Percentiles rank a stretch among this genome's conserved stretches.
phyloP scores from a whole-genome alignment of 2,797 vertebrate species.

The Lycodopsis pacificus region DNA sequence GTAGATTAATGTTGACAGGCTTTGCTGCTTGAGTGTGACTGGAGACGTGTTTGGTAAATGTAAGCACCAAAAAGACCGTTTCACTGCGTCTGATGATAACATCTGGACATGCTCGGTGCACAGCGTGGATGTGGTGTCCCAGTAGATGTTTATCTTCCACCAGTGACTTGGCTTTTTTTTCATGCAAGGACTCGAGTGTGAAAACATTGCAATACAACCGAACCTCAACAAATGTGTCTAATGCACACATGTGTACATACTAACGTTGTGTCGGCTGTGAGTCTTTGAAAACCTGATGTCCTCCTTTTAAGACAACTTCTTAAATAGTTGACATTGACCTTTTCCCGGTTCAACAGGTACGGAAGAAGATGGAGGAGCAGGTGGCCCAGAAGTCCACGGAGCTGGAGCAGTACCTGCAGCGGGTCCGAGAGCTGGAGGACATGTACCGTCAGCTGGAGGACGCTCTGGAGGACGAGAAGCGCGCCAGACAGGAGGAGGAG shows the following conservation, averaged over 20 bases:
- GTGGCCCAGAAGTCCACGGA: constrained; percentile 96
- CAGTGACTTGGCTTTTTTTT: not conserved
- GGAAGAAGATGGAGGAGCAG: constrained; percentile 95
- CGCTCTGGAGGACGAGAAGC: constrained; percentile 92
- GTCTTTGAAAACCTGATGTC: no score
- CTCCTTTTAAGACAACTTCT: no score
- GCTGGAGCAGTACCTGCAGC: constrained; percentile 94
- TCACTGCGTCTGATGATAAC: constrained; percentile 11
- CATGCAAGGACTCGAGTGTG: not conserved
- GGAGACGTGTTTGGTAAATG: not conserved
- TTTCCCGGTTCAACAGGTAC: constrained; percentile 82
- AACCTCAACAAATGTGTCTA: not conserved
- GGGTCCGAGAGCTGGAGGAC: constrained; percentile 92
- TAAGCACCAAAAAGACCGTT: not conserved
- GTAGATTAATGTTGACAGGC: not conserved
- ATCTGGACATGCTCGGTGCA: not conserved
- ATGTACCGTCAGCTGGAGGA: constrained; percentile 94
- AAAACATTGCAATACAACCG: no score
- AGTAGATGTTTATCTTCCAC: constrained; percentile 1
- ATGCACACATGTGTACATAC: not conserved
- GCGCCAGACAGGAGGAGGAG: constrained; percentile 95
- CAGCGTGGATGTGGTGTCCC: not conserved
- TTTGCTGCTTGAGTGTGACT: not conserved
- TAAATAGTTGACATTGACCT: no score
- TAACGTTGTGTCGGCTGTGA: not conserved